Evolutionary conservation across 2,888 invertebrate genomes (phyloP).

Genomic region (Drosophila engyochracea): DNA sequence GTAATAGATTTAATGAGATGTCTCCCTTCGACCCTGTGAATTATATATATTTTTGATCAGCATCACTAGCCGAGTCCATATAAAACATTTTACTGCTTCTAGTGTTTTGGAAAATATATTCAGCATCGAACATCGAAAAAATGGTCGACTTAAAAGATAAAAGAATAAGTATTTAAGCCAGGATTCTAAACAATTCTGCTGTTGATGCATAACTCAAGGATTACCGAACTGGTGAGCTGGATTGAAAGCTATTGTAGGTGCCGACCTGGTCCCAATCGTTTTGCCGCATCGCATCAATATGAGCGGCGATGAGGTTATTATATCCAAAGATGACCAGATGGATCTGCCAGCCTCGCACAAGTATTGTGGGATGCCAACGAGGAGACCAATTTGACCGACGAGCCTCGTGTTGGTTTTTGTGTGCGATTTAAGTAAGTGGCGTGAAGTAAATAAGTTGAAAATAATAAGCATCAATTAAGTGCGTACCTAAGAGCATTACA

Average conservation of each 20-base stretch:
- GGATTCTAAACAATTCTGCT: no score
- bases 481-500: not conserved
- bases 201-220: not conserved
- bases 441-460: not conserved
- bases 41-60: not conserved
- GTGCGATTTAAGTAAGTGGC: not conserved
- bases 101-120: not conserved
- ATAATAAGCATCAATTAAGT: conserved; percentile 7
- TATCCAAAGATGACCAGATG: not conserved
- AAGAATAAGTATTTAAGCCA: no score
- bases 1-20: not conserved
- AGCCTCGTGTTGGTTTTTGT: not conserved
- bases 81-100: not conserved
- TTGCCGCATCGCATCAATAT: not conserved
- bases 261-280: not conserved
- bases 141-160: no score
- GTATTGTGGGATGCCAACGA: not conserved
- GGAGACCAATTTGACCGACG: not conserved
- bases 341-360: not conserved
- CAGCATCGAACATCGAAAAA: not conserved
- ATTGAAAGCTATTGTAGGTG: not conserved
- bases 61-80: not conserved
- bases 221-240: not conserved
- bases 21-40: not conserved
- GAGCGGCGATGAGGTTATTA: not conserved